phyloP scores from a whole-genome alignment of 2,888 invertebrate species.

The Caenorhabditis macrosperma region DNA sequence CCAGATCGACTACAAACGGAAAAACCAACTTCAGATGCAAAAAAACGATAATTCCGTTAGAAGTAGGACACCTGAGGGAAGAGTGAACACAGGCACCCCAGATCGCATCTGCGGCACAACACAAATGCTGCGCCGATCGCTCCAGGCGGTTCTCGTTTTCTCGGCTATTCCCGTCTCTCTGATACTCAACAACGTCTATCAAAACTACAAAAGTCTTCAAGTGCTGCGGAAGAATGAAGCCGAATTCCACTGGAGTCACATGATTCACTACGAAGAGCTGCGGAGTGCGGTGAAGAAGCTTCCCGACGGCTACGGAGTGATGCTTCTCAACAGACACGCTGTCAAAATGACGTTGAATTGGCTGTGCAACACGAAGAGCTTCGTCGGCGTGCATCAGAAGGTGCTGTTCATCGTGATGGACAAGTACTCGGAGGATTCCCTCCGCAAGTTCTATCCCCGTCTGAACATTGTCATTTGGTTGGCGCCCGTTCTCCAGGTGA shows the following conservation, averaged over 20 bases:
- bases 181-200: slow-evolving; percentile 46
- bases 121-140: slow-evolving; percentile 10
- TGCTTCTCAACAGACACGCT: slow-evolving; percentile 65
- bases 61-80: neutral
- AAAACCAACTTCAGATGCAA: neutral
- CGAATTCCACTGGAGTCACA: slow-evolving; percentile 59
- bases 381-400: slow-evolving; percentile 55
- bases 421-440: slow-evolving; percentile 56
- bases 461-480: slow-evolving; percentile 64
- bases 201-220: slow-evolving; percentile 59
- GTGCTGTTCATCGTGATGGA: slow-evolving; percentile 71
- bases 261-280: slow-evolving; percentile 33
- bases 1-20: neutral
- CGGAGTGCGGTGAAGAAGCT: slow-evolving; percentile 37
- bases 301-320: slow-evolving; percentile 60
- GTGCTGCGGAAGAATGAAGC: slow-evolving; percentile 60
- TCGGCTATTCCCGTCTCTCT: slow-evolving; percentile 49
- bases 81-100: neutral
- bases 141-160: slow-evolving; percentile 22
- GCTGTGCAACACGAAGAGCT: slow-evolving; percentile 67
- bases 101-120: slow-evolving; percentile 9
- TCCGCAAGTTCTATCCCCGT: slow-evolving; percentile 61
- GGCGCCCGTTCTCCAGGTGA: slow-evolving; percentile 65
- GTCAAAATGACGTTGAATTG: slow-evolving; percentile 72
- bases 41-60: neutral